phyloP scores from a whole-genome alignment of 2,113 vertebrate genomes.

The Plotosus lineatus region DNA sequence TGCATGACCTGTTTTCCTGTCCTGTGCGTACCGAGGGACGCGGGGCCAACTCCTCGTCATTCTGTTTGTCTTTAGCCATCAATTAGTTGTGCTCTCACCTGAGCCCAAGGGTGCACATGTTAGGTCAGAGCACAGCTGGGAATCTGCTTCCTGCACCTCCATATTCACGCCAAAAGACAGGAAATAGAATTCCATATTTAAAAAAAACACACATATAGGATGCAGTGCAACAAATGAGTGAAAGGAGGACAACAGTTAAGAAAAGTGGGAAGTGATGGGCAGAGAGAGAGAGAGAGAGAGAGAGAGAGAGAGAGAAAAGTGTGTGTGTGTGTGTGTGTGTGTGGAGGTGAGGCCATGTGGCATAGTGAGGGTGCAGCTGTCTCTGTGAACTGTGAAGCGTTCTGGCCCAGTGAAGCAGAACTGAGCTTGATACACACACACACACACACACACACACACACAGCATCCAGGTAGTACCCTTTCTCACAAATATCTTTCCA shows the following conservation, averaged over 20 bases:
- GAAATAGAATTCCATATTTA: no score
- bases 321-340: not conserved
- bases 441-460: constrained; percentile 47
- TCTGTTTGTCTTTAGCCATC: constrained; percentile 70
- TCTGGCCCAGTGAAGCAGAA: constrained; percentile 74
- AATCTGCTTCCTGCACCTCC: constrained; percentile 49
- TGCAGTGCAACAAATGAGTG: not conserved
- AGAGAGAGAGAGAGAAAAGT: no score
- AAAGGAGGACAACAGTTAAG: constrained; percentile 3
- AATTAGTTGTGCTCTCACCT: constrained; percentile 74
- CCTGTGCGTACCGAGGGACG: constrained; percentile 29
- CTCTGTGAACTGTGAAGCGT: constrained; percentile 75
- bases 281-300: no score
- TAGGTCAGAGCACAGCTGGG: constrained; percentile 44
- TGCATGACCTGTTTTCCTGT: constrained; percentile 51
- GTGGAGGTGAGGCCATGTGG: constrained; percentile 69
- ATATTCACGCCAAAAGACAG: not conserved
- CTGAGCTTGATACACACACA: constrained; percentile 57
- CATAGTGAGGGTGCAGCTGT: constrained; percentile 74
- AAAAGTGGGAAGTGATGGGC: constrained; percentile 28
- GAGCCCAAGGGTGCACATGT: constrained; percentile 59
- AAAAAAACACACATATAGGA: not conserved
- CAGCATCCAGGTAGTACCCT: constrained; percentile 49
- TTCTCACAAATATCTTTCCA: constrained; percentile 40
- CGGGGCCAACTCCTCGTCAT: constrained; percentile 31